Percentiles rank a stretch among this genome's conserved stretches.
These are phyloP conservation scores for Lacanobia wlatinum DNA, from an alignment of 2,888 invertebrate genomes.

Conservation along the genomic window DNA sequence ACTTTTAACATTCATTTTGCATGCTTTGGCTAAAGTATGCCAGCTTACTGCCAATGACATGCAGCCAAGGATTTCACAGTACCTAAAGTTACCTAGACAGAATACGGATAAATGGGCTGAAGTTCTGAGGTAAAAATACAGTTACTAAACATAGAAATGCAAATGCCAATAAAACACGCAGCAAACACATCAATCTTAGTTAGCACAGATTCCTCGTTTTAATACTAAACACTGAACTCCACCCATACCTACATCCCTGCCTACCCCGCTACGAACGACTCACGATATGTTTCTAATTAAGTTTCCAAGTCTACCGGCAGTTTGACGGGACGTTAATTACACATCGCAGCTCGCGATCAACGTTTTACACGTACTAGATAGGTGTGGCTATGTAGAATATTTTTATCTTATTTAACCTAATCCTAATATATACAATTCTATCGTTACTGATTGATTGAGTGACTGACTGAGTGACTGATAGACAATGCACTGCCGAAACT, in stretches of 20 bases:
- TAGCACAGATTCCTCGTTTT: conserved; percentile 1
- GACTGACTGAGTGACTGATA: too few relatives aligned
- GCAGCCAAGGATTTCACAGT: too few relatives aligned
- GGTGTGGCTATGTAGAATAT: neutral
- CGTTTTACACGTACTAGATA: conserved; percentile 9
- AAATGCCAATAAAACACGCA: neutral
- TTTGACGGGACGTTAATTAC: conserved; percentile 57
- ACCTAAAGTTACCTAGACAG: too few relatives aligned
- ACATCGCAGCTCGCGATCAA: conserved; percentile 31
- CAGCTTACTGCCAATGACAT: too few relatives aligned
- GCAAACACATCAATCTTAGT: neutral
- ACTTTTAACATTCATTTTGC: too few relatives aligned
- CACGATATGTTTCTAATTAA: conserved; percentile 56
- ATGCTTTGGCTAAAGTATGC: too few relatives aligned
- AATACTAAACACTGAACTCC: conserved; percentile 9
- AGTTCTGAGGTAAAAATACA: too few relatives aligned
- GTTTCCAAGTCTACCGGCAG: conserved; percentile 52
- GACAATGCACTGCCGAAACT: too few relatives aligned
- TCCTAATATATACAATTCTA: too few relatives aligned
- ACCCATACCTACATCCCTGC: neutral
- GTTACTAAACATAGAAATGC: too few relatives aligned
- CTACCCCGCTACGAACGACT: conserved; percentile 9
- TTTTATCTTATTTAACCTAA: neutral
- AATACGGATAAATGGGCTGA: too few relatives aligned
- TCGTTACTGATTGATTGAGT: too few relatives aligned